These are phyloP conservation scores for Calosoma granatense DNA, from an alignment of 1,140 invertebrate genomes.

Conservation along the genomic window DNA sequence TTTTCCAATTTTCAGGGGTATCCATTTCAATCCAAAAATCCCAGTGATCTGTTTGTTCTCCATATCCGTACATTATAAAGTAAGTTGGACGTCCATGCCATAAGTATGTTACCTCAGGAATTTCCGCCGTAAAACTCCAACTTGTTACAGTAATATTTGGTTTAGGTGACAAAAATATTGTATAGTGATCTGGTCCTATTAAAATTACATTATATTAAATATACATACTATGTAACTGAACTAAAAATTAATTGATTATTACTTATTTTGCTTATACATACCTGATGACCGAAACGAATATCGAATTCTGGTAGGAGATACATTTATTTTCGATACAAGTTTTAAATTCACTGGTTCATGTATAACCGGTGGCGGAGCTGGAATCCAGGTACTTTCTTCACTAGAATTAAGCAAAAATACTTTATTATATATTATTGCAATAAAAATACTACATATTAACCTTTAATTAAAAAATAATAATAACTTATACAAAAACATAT, in stretches of 20 bases:
- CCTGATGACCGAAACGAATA: constrained; percentile 24
- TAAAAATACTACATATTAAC: not conserved
- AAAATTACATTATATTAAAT: not conserved
- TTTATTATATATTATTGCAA: constrained; percentile 5
- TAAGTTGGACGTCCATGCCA: constrained; percentile 25
- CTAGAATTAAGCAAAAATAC: constrained; percentile 21
- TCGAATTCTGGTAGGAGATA: constrained; percentile 16
- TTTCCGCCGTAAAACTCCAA: constrained; percentile 23
- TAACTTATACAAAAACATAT: no score
- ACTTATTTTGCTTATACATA: no score
- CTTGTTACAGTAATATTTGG: constrained; percentile 19
- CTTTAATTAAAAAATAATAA: constrained; percentile 12
- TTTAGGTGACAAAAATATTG: constrained; percentile 27
- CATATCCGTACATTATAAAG: constrained; percentile 24
- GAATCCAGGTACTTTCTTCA: constrained; percentile 28
- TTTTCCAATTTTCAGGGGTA: constrained; percentile 17
- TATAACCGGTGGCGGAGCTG: constrained; percentile 26
- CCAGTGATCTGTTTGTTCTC: constrained; percentile 20
- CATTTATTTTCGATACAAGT: constrained; percentile 19
- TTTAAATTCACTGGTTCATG: constrained; percentile 20
- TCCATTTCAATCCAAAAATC: constrained; percentile 25
- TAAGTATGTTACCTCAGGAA: constrained; percentile 14
- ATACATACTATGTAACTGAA: not conserved
- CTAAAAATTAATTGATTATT: no score
- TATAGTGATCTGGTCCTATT: constrained; percentile 26